These are phyloP conservation scores for Micoletzkya japonica DNA, from an alignment of 2,888 invertebrate genomes.

Conservation along the genomic window DNA sequence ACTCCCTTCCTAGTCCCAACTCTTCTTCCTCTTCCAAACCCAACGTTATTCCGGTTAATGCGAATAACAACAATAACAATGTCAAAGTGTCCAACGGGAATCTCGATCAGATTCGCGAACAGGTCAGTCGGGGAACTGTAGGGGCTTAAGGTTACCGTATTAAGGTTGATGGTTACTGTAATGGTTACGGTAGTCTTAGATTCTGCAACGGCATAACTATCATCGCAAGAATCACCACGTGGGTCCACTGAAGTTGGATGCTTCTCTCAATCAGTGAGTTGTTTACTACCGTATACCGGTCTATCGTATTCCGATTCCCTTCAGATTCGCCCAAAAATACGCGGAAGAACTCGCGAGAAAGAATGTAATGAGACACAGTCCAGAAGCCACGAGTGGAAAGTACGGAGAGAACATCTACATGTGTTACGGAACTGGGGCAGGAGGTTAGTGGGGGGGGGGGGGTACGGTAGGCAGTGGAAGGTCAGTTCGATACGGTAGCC, in stretches of 20 bases:
- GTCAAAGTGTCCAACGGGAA: neutral
- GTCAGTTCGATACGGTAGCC: too few relatives aligned
- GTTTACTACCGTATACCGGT: neutral
- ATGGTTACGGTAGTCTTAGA: slow-evolving; percentile 14
- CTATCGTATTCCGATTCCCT: neutral
- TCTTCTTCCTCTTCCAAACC: too few relatives aligned
- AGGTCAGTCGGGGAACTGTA: slow-evolving; percentile 9
- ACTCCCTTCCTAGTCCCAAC: too few relatives aligned
- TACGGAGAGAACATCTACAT: slow-evolving; percentile 22
- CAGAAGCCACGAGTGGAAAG: slow-evolving; percentile 11
- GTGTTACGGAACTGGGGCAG: slow-evolving; percentile 4
- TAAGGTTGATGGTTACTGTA: too few relatives aligned
- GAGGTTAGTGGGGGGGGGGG: too few relatives aligned
- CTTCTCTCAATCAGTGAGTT: neutral
- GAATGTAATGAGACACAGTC: neutral
- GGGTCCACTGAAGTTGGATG: slow-evolving; percentile 12
- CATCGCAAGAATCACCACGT: slow-evolving; percentile 9
- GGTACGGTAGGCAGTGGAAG: too few relatives aligned
- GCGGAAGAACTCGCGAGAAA: slow-evolving; percentile 8
- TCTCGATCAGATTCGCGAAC: slow-evolving; percentile 3
- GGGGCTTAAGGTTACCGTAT: neutral
- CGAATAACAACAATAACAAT: too few relatives aligned
- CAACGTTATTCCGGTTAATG: too few relatives aligned
- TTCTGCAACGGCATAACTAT: slow-evolving; percentile 13
- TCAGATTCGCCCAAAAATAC: slow-evolving; percentile 12